These are phyloP conservation scores for Nasonia giraulti DNA, from an alignment of 1,140 invertebrate genomes.

Conservation along the genomic window DNA sequence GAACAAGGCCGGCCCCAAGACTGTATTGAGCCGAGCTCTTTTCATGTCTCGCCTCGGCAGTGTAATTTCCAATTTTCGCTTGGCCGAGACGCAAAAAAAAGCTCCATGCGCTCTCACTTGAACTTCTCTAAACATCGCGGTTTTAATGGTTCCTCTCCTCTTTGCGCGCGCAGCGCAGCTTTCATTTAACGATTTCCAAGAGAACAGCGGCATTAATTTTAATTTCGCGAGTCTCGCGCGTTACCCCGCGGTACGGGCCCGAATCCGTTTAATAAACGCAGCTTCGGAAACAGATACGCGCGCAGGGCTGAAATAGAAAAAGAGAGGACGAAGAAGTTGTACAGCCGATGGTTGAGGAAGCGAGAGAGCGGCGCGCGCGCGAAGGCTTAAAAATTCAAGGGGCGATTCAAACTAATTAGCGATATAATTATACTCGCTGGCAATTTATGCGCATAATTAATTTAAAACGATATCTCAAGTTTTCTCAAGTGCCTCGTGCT, in stretches of 20 bases:
- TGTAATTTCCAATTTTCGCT: conserved; percentile 45
- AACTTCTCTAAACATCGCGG: neutral
- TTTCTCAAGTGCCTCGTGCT: conserved; percentile 48
- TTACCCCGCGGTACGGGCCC: neutral
- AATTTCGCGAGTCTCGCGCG: neutral
- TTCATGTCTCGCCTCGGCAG: conserved; percentile 14
- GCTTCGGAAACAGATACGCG: conserved; percentile 6
- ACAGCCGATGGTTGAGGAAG: neutral
- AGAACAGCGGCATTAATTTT: neutral
- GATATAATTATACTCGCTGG: conserved; percentile 48
- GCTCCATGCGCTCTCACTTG: neutral
- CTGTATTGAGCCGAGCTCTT: conserved; percentile 6
- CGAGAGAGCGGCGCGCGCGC: conserved; percentile 3
- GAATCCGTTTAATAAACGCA: neutral
- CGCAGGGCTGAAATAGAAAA: neutral
- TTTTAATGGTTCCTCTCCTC: too few species aligned
- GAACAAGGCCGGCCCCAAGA: neutral
- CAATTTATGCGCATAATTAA: conserved; percentile 53
- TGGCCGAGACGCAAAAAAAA: conserved; percentile 14
- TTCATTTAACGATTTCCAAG: conserved; percentile 5
- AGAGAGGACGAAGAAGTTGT: neutral
- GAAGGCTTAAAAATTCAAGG: conserved; percentile 47
- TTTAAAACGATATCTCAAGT: conserved; percentile 52
- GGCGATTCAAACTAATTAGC: conserved; percentile 53
- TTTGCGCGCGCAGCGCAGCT: neutral